Evolutionary conservation across 2,888 invertebrate genomes (phyloP).

Genomic region (Lycia hirtaria): DNA sequence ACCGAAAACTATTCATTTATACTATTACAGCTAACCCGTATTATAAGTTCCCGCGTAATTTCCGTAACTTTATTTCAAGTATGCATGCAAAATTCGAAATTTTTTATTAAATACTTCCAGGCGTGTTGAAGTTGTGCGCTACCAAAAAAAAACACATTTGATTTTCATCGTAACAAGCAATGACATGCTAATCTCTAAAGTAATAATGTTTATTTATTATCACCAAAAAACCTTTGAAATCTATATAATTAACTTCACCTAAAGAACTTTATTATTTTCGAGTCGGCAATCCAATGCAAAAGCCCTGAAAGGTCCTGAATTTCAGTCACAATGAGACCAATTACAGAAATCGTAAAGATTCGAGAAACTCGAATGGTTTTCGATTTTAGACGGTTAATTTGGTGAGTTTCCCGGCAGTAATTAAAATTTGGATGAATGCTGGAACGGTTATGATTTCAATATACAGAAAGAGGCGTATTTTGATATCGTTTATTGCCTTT

Average conservation of each 20-base stretch:
- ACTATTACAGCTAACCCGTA: no score
- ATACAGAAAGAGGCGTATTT: not conserved
- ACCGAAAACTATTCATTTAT: no score
- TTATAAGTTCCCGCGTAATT: no score
- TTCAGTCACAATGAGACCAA: constrained; percentile 69
- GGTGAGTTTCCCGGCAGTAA: constrained; percentile 35
- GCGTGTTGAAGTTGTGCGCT: no score
- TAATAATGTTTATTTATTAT: not conserved
- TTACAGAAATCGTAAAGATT: constrained; percentile 69
- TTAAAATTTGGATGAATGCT: constrained; percentile 21
- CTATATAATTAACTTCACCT: constrained; percentile 72
- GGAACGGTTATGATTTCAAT: constrained; percentile 10
- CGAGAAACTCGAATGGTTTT: constrained; percentile 55
- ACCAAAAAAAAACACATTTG: no score
- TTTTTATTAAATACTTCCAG: no score
- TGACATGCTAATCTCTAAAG: no score
- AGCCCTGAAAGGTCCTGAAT: constrained; percentile 56
- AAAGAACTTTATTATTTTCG: constrained; percentile 76
- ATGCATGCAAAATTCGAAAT: no score
- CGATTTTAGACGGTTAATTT: constrained; percentile 54
- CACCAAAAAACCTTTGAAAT: constrained; percentile 23
- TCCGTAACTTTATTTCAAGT: no score
- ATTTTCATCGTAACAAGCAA: no score
- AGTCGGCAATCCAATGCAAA: constrained; percentile 63
- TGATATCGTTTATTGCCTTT: not conserved